phyloP scores from a whole-genome alignment of 2,888 invertebrate genomes.

The Athalia circularis region DNA sequence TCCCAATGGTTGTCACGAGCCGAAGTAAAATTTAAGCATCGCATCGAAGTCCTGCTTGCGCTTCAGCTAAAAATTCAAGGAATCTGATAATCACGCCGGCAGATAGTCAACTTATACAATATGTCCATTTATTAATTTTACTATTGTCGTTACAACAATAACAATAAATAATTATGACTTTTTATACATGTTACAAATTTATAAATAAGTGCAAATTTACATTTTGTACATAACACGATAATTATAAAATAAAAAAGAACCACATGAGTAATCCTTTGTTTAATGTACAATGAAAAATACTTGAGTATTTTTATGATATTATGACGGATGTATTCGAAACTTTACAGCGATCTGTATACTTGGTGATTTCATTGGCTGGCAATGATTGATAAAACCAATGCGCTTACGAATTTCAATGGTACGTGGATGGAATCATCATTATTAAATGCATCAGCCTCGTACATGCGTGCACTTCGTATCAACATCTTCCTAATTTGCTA shows the following conservation, averaged over 20 bases:
- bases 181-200: constrained; percentile 41
- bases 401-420: constrained; percentile 19
- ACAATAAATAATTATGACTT: constrained; percentile 41
- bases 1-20: background rate
- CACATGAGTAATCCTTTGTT: constrained; percentile 16
- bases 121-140: constrained; percentile 43
- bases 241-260: constrained; percentile 37
- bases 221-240: constrained; percentile 38
- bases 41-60: background rate
- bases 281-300: constrained; percentile 12
- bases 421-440: constrained; percentile 30
- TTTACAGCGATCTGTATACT: constrained; percentile 3
- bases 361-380: constrained; percentile 8
- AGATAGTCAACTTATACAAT: constrained; percentile 12
- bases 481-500: constrained; percentile 11
- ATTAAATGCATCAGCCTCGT: constrained; percentile 17
- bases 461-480: background rate
- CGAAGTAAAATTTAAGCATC: too few relatives aligned
- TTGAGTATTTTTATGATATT: constrained; percentile 3
- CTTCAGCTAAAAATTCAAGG: background rate
- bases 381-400: constrained; percentile 32
- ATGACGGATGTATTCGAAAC: background rate
- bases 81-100: background rate
- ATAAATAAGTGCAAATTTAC: constrained; percentile 45
- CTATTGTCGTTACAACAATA: constrained; percentile 42